Conservation (phyloP, 2,888 invertebrate genomes). For the Sepioteuthis lessoniana region DNA sequence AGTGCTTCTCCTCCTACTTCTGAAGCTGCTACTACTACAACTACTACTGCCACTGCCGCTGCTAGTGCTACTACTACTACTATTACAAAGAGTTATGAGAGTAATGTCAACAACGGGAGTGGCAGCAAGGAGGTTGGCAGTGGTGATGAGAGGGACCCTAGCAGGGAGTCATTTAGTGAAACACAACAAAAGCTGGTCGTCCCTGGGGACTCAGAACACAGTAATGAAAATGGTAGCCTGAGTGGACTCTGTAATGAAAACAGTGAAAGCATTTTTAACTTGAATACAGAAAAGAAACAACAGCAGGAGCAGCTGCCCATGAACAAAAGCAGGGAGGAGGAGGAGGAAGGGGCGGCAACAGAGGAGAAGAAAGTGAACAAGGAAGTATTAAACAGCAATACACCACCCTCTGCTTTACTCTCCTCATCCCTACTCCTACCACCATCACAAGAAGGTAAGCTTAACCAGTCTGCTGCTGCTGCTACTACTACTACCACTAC, state of each 20-base stretch:
- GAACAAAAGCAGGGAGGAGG: constrained; percentile 10
- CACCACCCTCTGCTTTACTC: background rate
- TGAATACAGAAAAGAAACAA: background rate
- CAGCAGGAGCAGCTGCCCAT: background rate
- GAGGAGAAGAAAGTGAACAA: background rate
- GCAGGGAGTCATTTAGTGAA: background rate
- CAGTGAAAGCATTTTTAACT: background rate
- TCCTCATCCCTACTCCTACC: background rate
- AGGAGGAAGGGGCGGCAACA: background rate
- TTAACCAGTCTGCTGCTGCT: background rate
- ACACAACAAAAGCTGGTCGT: background rate
- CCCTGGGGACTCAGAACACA: background rate
- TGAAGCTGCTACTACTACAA: background rate
- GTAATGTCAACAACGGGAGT: too few species aligned
- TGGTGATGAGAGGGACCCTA: background rate
- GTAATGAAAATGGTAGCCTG: too few species aligned
- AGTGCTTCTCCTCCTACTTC: background rate
- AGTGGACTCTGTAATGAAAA: background rate
- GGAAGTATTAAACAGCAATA: background rate
- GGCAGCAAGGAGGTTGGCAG: background rate
- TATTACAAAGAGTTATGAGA: too few species aligned
- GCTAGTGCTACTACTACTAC: background rate
- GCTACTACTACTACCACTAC: background rate
- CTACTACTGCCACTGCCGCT: background rate
- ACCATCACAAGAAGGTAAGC: background rate